phyloP scores from a whole-genome alignment of 2,113 vertebrate genomes.

The Anolis sagrei region DNA sequence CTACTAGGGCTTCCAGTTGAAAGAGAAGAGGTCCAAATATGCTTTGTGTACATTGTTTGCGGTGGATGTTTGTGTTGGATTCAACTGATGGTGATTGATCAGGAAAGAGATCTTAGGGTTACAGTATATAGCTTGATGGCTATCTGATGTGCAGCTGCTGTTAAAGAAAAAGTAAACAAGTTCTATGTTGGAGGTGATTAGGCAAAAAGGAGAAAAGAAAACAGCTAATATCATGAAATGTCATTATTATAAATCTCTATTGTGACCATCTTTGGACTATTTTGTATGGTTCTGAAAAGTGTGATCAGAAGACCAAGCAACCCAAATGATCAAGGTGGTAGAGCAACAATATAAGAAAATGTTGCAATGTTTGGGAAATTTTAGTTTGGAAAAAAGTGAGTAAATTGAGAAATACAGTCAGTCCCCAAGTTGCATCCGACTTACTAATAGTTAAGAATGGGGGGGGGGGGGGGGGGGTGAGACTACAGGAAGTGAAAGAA shows the following conservation, averaged over 20 bases:
- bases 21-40: not conserved
- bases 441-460: no score
- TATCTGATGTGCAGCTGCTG: not conserved
- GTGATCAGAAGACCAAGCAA: not conserved
- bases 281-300: not conserved
- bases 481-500: no score
- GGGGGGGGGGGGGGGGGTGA: no score
- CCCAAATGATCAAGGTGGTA: not conserved
- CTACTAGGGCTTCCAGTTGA: not conserved
- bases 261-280: not conserved
- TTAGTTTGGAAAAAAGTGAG: not conserved
- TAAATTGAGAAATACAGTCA: not conserved
- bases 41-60: not conserved
- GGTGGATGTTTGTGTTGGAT: not conserved
- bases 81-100: not conserved
- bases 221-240: not conserved
- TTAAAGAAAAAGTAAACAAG: not conserved
- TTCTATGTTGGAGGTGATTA: not conserved
- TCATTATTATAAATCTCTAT: not conserved
- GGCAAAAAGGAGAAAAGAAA: not conserved
- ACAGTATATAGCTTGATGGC: not conserved
- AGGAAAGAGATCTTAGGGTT: not conserved
- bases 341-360: no score
- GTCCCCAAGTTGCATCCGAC: no score
- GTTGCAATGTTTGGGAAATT: not conserved